Evolutionary conservation across 2,797 vertebrate species (phyloP), one percentile per base, ranked within the genome.

Genomic region (Ispidina picta): DNA sequence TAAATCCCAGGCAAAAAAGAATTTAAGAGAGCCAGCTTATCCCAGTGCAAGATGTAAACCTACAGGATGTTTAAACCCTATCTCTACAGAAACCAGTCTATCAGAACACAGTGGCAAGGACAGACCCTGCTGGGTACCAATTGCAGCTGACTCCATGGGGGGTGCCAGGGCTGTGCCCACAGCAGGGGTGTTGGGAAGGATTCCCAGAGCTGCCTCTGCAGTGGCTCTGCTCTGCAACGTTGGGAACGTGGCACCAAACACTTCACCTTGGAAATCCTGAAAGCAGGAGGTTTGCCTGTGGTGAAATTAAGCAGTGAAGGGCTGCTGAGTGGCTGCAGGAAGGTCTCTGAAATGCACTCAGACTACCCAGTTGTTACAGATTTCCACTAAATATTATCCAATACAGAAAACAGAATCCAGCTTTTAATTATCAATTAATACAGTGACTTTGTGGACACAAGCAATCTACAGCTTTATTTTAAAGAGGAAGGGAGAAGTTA

Each of bases 241-340:
- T 0, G 11, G 52, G 60, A 58, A 25, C 8, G 6, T 39, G 23
- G 21, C 68, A 54, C 6, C 60, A 39, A 39, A 39, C 14, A 35
- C 13, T 23, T 5, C 7, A 10, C 19, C 10, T 5, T 2, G 22
- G 51, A 52, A 33, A 55, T 5, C 29, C 11, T 29, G 59, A 41
- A 9, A 86, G 49, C 9, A 25, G 9, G 5, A 26, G 8, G 26
- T 41, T 6, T 31, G 23, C 23, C 26, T 2, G 1, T 10, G 37
- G 43, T 20, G n/a, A 52, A 31, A 2, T 4, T 9, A 17, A 49
- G 26, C 22, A 22, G 49, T 0, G 1, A 35, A 0, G 1, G 1
- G 29, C 25, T 23, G 8, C 29, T 37, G 22, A 17, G 43, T 39
- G 29, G 21, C 72, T 20, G 25, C 54, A 44, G n/a, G 21, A 69